Conservation (phyloP, 2,888 invertebrate species). For the Nesidiocoris tenuis region DNA sequence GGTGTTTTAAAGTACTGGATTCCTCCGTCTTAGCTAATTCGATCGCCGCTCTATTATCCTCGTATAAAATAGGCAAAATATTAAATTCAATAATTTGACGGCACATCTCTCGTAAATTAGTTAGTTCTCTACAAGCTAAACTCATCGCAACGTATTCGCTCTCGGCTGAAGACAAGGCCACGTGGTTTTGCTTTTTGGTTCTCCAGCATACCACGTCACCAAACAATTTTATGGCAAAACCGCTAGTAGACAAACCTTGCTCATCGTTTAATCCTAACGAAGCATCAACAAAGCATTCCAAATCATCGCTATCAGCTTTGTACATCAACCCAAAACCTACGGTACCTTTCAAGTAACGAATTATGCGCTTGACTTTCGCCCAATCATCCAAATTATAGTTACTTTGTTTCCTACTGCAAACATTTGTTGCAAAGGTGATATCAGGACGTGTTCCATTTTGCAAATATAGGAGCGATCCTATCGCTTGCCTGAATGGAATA, state of each 20-base stretch:
- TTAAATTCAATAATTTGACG: too few species aligned
- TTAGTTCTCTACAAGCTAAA: not conserved
- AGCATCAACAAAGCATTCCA: not conserved
- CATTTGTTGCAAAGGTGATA: not conserved
- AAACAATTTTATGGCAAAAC: not conserved
- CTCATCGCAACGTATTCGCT: not conserved
- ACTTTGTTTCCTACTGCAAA: not conserved
- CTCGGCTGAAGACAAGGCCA: not conserved
- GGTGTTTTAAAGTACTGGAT: not conserved
- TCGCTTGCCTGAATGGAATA: not conserved
- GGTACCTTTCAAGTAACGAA: too few species aligned
- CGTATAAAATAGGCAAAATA: too few species aligned
- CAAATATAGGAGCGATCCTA: not conserved
- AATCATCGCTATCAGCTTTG: too few species aligned
- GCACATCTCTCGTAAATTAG: not conserved
- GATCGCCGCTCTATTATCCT: not conserved
- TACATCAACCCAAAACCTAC: too few species aligned
- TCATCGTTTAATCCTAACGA: not conserved
- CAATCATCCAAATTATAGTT: too few species aligned
- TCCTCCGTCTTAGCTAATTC: not conserved
- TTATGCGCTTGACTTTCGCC: too few species aligned
- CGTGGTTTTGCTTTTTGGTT: not conserved
- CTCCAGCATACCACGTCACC: not conserved
- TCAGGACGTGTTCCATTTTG: slow-evolving; percentile 3
- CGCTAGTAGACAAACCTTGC: not conserved